Conservation (phyloP, 2,888 invertebrate species). For the Mesorhabditis belari region DNA sequence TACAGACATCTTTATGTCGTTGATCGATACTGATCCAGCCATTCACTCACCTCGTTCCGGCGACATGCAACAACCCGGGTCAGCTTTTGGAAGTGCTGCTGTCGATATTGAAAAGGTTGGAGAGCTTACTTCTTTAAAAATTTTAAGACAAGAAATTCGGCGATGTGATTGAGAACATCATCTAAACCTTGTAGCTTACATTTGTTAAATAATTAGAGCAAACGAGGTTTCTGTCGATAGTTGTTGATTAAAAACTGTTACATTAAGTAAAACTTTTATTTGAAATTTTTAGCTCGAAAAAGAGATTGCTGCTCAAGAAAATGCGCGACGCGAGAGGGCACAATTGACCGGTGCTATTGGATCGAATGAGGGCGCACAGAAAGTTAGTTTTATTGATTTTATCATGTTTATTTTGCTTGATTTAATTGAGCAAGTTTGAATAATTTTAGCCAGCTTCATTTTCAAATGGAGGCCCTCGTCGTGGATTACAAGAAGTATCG, state of each 20-base stretch:
- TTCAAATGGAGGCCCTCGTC: slow-evolving; percentile 4
- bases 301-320: background rate
- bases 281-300: background rate
- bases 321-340: background rate
- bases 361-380: background rate
- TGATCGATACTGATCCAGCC: background rate
- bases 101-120: background rate
- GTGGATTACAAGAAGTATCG: slow-evolving; percentile 29
- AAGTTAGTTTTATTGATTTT: too few species aligned
- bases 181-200: too few species aligned
- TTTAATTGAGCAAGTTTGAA: too few species aligned
- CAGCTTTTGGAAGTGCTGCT: background rate
- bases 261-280: too few species aligned
- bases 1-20: too few species aligned
- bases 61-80: background rate
- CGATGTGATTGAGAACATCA: too few species aligned
- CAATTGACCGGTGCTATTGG: background rate
- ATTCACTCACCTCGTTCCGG: background rate
- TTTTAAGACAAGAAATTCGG: too few species aligned
- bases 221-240: too few species aligned
- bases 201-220: too few species aligned
- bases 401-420: too few species aligned
- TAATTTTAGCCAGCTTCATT: background rate
- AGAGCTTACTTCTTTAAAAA: too few species aligned
- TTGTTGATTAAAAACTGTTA: too few species aligned